Evolutionary conservation across 2,888 invertebrate genomes (phyloP).

Genomic region (Gisinianus flammeolus): DNA sequence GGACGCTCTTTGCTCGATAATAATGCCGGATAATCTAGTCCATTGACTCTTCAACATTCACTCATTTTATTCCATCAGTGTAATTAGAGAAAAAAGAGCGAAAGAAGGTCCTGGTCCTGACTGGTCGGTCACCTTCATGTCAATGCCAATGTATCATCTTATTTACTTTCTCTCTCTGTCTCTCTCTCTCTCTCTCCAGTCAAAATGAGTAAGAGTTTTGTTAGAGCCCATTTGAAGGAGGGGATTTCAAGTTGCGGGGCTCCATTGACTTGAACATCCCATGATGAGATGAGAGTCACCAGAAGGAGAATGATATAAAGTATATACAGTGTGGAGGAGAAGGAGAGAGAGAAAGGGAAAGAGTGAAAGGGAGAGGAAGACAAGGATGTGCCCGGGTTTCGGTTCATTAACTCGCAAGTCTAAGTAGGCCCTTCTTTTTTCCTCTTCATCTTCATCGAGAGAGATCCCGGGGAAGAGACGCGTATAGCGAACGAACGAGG

Average conservation of each 20-base stretch:
- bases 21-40: constrained; percentile 5
- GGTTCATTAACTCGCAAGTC: constrained; percentile 46
- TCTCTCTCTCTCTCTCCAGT: not conserved
- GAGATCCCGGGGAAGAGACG: not conserved
- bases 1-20: not conserved
- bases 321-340: not conserved
- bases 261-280: too few species aligned
- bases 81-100: too few species aligned
- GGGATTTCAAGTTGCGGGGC: too few species aligned
- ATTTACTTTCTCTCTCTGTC: not conserved
- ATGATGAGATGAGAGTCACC: too few species aligned
- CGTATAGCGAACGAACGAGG: too few species aligned
- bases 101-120: too few species aligned
- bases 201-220: not conserved
- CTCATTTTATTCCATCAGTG: too few species aligned
- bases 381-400: constrained; percentile 41
- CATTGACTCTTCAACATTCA: constrained; percentile 20
- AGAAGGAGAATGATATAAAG: not conserved
- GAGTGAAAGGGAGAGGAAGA: constrained; percentile 3
- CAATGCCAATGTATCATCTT: too few species aligned
- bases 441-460: constrained; percentile 11
- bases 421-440: constrained; percentile 9
- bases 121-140: not conserved
- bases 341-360: constrained; percentile 1
- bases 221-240: too few species aligned